Evolutionary conservation across 2,797 vertebrate species (phyloP).

Genomic region (Muscicapa striata): DNA sequence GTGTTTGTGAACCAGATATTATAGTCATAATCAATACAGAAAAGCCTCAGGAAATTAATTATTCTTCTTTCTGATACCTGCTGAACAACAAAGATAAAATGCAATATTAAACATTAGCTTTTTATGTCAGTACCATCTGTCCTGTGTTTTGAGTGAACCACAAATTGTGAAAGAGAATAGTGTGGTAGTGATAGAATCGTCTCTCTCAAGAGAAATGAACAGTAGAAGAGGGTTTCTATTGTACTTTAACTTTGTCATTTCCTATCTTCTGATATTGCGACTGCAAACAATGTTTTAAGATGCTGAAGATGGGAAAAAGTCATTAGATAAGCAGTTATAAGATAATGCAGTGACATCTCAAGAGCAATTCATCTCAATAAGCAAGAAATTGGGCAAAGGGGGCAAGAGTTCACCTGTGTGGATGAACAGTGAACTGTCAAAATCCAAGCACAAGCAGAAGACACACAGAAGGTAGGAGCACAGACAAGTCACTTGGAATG

Average conservation of each 20-base stretch:
- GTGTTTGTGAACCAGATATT: not conserved
- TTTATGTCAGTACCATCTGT: not conserved
- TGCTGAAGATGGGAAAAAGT: not conserved
- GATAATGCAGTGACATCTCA: not conserved
- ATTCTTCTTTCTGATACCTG: not conserved
- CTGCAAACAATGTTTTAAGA: not conserved
- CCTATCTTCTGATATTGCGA: not conserved
- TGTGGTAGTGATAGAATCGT: not conserved
- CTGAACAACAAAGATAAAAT: not conserved
- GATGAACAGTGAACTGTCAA: not conserved
- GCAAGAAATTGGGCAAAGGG: not conserved
- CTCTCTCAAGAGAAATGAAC: not conserved
- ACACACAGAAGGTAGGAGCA: not conserved
- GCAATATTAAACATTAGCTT: not conserved
- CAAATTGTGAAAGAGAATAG: not conserved
- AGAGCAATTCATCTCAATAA: not conserved
- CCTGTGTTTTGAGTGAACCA: not conserved
- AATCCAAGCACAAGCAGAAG: not conserved
- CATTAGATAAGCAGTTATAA: not conserved
- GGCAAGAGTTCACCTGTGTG: not conserved
- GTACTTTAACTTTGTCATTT: not conserved
- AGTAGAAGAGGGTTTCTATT: not conserved
- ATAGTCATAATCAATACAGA: not conserved
- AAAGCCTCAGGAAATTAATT: not conserved
- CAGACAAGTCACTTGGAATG: not conserved